Evolutionary conservation across 2,888 invertebrate species (phyloP), one percentile per base, ranked within the genome.

Genomic region (Galerucella pusilla): DNA sequence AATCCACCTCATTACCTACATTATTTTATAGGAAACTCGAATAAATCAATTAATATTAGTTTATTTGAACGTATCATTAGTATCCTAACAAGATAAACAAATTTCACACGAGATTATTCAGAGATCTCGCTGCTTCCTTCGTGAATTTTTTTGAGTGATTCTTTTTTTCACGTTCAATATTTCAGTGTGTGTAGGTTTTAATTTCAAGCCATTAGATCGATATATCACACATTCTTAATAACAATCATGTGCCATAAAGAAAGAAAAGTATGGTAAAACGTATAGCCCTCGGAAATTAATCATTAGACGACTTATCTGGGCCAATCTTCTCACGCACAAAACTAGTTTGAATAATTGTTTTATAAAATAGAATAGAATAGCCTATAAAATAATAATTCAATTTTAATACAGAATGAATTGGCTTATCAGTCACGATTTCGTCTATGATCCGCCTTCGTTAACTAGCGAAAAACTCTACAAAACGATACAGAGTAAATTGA

Each of bases 321-420:
- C 68, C 79, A 79, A 78, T 80, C 79, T 80, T 80, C 81, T 80
- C 80, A 77, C 79, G 79, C 77, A 73, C 78, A 71, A 77, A 79
- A 79, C 79, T 74, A 79, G 79, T 79, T 76, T 80, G 78, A 80
- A 80, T 81, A 80, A 80, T 81, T 79, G 81, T 81, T 81, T 81
- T 76, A 77, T 77, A 77, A 79, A 78, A 77, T 77, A 76, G 80
- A 78, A 77, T 77, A 77, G 80, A 79, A 81, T 81, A 73, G 80
- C 76, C 79, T 77, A 78, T 80, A 79, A 82, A 82, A 80, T 83
- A 81, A 81, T 83, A 81, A 83, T 83, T 83, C 80, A 83, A 83
- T 83, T 82, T 82, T 80, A 82, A 80, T 81, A 79, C 72, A 78
- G 73, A 81, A 79, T 79, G 79, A 80, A 81, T 81, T 80, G 79